Evolutionary conservation across 2,888 invertebrate genomes (phyloP).

Genomic region (Lasioglossum leucozonium): DNA sequence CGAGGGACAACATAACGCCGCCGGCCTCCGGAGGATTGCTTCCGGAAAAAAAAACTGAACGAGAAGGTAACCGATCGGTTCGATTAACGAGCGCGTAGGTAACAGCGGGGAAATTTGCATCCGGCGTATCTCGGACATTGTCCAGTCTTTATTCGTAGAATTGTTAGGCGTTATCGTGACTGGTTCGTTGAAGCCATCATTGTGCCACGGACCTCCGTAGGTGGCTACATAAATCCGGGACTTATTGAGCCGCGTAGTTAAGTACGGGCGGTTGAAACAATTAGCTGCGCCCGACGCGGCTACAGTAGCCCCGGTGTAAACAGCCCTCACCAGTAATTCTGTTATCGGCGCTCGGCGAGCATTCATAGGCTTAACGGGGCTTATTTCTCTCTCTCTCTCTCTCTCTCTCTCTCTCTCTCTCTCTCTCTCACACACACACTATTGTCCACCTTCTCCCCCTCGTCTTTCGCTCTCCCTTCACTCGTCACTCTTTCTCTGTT

Average conservation of each 20-base stretch:
- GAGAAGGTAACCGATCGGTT: slow-evolving; percentile 8
- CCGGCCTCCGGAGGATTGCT: background rate
- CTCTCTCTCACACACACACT: too few species aligned
- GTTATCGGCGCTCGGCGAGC: slow-evolving; percentile 76
- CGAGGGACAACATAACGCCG: background rate
- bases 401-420: slow-evolving; percentile 2
- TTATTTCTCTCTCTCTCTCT: slow-evolving; percentile 62
- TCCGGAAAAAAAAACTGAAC: background rate
- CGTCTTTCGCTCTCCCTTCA: background rate
- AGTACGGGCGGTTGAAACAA: slow-evolving; percentile 73
- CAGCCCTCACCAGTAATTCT: slow-evolving; percentile 75
- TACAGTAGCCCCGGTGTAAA: slow-evolving; percentile 67
- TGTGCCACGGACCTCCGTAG: slow-evolving; percentile 44
- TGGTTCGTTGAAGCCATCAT: slow-evolving; percentile 56
- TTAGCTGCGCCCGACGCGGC: slow-evolving; percentile 62
- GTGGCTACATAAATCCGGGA: slow-evolving; percentile 71
- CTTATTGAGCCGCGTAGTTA: slow-evolving; percentile 72
- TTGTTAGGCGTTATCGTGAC: slow-evolving; percentile 43
- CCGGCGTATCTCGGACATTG: background rate
- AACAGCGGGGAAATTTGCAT: slow-evolving; percentile 24
- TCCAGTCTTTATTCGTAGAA: slow-evolving; percentile 35
- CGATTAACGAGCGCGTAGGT: background rate
- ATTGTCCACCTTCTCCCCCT: background rate
- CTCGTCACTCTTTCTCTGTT: background rate
- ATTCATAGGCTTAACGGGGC: slow-evolving; percentile 72